A percentile compares a stretch with the other conserved stretches of the same genome.
phyloP scores from a whole-genome alignment of 2,113 vertebrate species.

The Motacilla alba region DNA sequence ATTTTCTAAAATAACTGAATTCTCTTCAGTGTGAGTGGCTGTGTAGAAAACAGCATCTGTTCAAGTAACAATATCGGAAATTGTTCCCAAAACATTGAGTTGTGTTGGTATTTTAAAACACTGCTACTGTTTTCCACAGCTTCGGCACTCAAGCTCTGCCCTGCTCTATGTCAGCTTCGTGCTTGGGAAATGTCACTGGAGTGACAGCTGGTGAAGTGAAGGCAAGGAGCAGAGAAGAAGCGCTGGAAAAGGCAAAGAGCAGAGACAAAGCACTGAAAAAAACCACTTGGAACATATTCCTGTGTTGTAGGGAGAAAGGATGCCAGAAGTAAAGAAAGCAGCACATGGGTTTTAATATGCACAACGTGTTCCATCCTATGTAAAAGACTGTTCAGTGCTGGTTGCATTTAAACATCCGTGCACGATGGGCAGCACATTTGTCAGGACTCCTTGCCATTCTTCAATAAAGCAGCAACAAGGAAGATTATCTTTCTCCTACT shows the following conservation, averaged over 20 bases:
- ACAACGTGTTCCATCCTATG: background rate
- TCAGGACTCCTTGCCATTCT: conserved; percentile 10
- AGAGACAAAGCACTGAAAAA: background rate
- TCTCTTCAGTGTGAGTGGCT: background rate
- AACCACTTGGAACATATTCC: background rate
- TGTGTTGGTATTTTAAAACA: background rate
- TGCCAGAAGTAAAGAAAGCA: background rate
- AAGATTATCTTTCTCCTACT: conserved; percentile 52
- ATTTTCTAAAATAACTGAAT: background rate
- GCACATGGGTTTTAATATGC: background rate
- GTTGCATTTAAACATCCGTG: background rate
- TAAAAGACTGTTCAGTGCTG: background rate
- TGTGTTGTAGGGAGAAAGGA: background rate
- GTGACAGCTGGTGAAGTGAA: conserved; percentile 25
- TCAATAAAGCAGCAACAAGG: conserved; percentile 5
- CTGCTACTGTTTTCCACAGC: background rate
- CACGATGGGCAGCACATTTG: background rate
- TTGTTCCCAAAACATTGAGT: background rate
- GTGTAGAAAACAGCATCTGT: background rate
- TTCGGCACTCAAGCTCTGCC: background rate
- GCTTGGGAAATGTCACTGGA: conserved; percentile 17
- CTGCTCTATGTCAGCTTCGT: conserved; percentile 10
- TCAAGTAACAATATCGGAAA: background rate
- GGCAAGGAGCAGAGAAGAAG: background rate
- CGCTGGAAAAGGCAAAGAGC: background rate